Evolutionary conservation across 2,888 invertebrate species (phyloP), one percentile per base, ranked within the genome.

Genomic region (Aquatica leii): DNA sequence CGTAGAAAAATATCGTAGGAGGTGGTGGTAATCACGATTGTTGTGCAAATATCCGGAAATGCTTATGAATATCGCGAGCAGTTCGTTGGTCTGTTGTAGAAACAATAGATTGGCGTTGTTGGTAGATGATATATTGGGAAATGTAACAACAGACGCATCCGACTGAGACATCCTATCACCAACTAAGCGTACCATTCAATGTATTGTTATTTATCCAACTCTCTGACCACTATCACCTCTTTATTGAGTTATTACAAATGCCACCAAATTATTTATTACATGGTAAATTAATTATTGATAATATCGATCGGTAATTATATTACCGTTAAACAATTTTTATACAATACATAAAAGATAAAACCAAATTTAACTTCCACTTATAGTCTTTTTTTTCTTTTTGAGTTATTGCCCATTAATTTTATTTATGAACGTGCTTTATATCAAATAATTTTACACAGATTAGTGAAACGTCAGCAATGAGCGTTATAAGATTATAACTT

Each of bases 161-260:
- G 67, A 66, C 66, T 71, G 71, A 71, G 71, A 71, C 68, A 65
- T 68, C 65, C 69, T 68, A 70, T 72, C 71, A 67, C 64, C 65
- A 67, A 66, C 66, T 69, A 65, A 68, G 65, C 65, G 66, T 60
- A 65, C 59, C 64, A 69, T 69, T 68, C 67, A 63, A 53, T 69
- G 59, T 56, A 69, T 69, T 69, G 66, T 67, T 66, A 49, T 43
- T 24, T 35, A 52, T 59, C 35, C 66, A 17, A 54, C 61, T 51
- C 55, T 62, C 21, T 61, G 60, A 62, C 54, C 65, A 54, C 52
- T 59, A 57, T 60, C 59, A 53, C 46, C 53, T 63, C 59, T 68
- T 71, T 69, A 73, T 64, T 20, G 20, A 40, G 55, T 50, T 55
- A 61, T 61, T 61, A 55, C 43, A 41, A 61, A 56, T 60, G 35